Base-by-base conservation (phyloP, 2,797 vertebrate genomes). In the Octomys mimax region DNA sequence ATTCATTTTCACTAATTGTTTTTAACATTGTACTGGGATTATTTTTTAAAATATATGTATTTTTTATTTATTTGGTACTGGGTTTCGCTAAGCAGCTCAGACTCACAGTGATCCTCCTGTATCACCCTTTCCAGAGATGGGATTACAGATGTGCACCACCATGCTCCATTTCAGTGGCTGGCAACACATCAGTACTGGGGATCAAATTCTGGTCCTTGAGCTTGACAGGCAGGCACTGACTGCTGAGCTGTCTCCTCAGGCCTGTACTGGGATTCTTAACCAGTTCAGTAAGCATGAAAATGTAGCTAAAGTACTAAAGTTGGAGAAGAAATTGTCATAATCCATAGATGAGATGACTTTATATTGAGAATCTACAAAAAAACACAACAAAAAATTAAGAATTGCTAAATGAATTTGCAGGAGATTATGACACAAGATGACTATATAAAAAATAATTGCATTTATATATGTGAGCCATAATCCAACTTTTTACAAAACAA, bases 401-500 rank as follows among this genome's bases (percentile, higher is more conserved):
- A 24, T 6, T 79, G 79, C 36, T 54, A 71, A 84, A 31, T 84
- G 52, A 85, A 92, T 71, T 84, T 79, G 61, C 2, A 92, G 62
- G 46, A 16, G 28, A 83, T 3, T 68, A 57, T 64, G 36, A 75
- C n/a, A 59, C 6, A 91, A 86, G 46, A 81, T 92, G 10, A 85
- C 42, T 62, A 62, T 18, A 68, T 31, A 12, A 71, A 71, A 89
- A 70, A 22, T 39, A 70, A 70, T 16, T 49, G 5, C 54, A 39
- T 39, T 33, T 87, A 4, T 66, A 49, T 82, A n/a, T 66, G 31
- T 66, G 36, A 77, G 6, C 39, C 61, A 87, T 59, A 52, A 94
- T 91, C 80, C 28, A 87, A 57, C 13, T 57, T 91, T 92, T 82
- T 52, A 18, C 73, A 95, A 95, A 68, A 68, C 31, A 24, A 66